Base-by-base conservation (phyloP, 2,888 invertebrate species). In the Antheraea yamamai region DNA sequence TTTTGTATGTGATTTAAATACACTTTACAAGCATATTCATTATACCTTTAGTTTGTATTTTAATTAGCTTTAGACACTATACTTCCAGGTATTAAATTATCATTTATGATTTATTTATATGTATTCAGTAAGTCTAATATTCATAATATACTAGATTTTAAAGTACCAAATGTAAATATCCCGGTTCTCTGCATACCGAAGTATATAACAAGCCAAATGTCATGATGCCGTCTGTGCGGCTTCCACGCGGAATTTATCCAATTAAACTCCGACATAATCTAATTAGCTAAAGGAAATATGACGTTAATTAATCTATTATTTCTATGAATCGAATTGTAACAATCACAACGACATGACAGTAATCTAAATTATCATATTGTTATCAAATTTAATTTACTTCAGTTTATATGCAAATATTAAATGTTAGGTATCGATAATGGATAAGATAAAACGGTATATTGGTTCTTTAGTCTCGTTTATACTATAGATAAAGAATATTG, bases 221-320 rank as follows among this genome's bases (percentile, higher is more conserved):
- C 35, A 35, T 61, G 23, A 10, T 23, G 30, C 68, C 7, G 23
- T 18, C 18, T 68, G 18, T 68, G 35, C 68, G 70, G 70, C 70
- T 70, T 70, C 70, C 70, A 70, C 70, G 70, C n/a, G 39, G 70
- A 39, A 70, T 70, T 39, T 70, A 70, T 70, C 70, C 70, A 70
- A 70, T 70, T 70, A 70, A 70, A 18, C 20, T 18, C 10, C 20
- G 12, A n/a, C 12, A 12, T 70, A 70, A 70, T 70, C 70, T 39
- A 39, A 70, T 70, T 70, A 70, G 20, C 7, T 66, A 26, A 20
- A 16, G 30, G 64, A 30, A 66, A 66, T 30, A 16, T 66, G 10
- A 66, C 1, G 30, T 16, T 30, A 66, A 30, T 66, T 23, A 55
- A 12, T 26, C 16, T 66, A 66, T 66, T 30, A 30, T 66, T 66